These are phyloP conservation scores for Cichlasoma orientale DNA, from an alignment of 2,797 vertebrate genomes.

Conservation along the genomic window DNA sequence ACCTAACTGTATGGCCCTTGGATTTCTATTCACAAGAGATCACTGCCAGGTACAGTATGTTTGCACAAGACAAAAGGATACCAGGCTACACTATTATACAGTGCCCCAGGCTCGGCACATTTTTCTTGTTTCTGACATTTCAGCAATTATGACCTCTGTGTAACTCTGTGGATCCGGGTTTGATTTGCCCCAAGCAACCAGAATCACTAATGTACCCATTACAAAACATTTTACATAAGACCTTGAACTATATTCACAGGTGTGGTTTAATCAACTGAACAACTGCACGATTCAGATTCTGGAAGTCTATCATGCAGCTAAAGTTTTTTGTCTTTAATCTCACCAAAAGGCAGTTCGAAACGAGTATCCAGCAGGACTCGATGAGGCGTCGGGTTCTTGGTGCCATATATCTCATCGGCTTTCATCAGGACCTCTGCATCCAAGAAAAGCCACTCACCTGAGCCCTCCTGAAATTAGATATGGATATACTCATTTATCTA, in stretches of 20 bases:
- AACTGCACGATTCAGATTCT: neutral
- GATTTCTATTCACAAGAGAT: slow-evolving; percentile 1
- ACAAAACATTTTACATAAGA: slow-evolving; percentile 5
- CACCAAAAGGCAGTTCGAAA: slow-evolving; percentile 97
- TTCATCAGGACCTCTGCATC: slow-evolving; percentile 96
- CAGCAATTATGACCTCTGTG: slow-evolving; percentile 36
- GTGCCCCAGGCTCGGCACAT: neutral
- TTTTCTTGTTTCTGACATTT: slow-evolving; percentile 50
- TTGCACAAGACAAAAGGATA: neutral
- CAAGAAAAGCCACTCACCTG: slow-evolving; percentile 91
- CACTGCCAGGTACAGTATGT: neutral
- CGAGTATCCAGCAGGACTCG: slow-evolving; percentile 91
- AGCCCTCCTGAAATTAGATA: slow-evolving; percentile 87
- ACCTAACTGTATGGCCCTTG: neutral
- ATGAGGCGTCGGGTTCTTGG: slow-evolving; percentile 93
- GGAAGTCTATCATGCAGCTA: neutral
- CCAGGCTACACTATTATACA: neutral
- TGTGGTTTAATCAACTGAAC: neutral
- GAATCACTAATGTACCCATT: neutral
- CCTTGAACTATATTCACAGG: neutral
- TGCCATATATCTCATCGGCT: slow-evolving; percentile 95
- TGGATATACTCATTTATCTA: neutral
- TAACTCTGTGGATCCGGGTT: slow-evolving; percentile 26
- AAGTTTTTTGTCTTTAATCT: neutral
- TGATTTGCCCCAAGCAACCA: slow-evolving; percentile 23